These are phyloP conservation scores for Decapterus maruadsi DNA, from an alignment of 2,797 vertebrate species.

Conservation along the genomic window DNA sequence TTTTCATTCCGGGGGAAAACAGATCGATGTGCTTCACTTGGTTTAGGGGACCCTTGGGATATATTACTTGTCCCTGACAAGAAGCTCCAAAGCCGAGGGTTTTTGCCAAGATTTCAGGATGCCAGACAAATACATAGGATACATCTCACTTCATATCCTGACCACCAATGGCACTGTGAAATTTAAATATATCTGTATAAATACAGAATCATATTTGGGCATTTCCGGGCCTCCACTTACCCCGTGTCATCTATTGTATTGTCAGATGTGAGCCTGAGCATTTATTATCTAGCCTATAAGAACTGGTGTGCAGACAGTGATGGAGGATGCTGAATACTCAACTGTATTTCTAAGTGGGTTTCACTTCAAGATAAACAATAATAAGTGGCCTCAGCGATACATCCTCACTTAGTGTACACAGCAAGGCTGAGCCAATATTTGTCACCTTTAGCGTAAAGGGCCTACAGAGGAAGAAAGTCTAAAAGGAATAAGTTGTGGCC, in stretches of 20 bases:
- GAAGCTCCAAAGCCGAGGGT: conserved; percentile 27
- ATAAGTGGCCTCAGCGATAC: conserved; percentile 12
- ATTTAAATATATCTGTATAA: conserved; percentile 70
- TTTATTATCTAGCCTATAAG: conserved; percentile 57
- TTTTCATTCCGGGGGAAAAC: conserved; percentile 47
- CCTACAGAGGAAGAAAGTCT: neutral
- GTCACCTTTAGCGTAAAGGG: conserved; percentile 11
- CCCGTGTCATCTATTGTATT: conserved; percentile 45
- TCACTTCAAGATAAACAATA: conserved; percentile 31
- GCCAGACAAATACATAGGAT: conserved; percentile 48
- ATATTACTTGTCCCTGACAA: conserved; percentile 53
- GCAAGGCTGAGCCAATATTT: conserved; percentile 1
- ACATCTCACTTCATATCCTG: conserved; percentile 57
- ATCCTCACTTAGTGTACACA: neutral
- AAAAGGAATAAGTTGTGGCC: conserved; percentile 1
- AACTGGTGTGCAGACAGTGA: conserved; percentile 57
- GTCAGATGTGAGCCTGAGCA: conserved; percentile 52
- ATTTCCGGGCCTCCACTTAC: conserved; percentile 24
- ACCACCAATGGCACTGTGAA: conserved; percentile 47
- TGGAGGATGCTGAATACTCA: conserved; percentile 52
- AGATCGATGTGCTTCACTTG: conserved; percentile 62
- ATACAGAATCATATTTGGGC: conserved; percentile 54
- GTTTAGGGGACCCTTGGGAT: conserved; percentile 49
- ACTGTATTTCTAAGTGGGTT: conserved; percentile 39
- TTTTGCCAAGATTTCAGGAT: conserved; percentile 33